Evolutionary conservation across 1,140 invertebrate genomes (phyloP).

Genomic region (Neodiprion virginianus): DNA sequence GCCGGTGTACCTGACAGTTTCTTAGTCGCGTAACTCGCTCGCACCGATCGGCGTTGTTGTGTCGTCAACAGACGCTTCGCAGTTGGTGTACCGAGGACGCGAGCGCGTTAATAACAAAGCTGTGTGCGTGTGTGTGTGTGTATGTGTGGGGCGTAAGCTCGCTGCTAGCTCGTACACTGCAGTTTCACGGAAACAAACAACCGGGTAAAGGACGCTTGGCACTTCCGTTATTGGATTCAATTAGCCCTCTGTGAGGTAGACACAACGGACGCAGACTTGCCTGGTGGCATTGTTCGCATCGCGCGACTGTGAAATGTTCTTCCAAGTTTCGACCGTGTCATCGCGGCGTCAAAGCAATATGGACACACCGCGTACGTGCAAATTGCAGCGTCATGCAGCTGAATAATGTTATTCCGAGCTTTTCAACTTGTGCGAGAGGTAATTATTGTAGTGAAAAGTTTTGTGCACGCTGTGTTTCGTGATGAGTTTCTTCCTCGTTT

Average conservation of each 20-base stretch:
- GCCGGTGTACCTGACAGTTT: neutral
- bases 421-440: too few species aligned
- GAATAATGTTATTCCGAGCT: too few species aligned
- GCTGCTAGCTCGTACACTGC: neutral
- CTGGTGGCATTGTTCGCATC: neutral
- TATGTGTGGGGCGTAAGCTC: too few species aligned
- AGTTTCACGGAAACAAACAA: neutral
- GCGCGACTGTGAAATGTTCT: neutral
- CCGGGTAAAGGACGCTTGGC: neutral
- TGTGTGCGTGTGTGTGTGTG: too few species aligned
- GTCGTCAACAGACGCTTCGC: neutral
- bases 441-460: too few species aligned
- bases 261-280: neutral
- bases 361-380: too few species aligned
- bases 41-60: neutral
- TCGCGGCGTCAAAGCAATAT: too few species aligned
- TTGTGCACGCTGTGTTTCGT: neutral
- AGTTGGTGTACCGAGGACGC: too few species aligned
- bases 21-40: neutral
- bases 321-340: neutral
- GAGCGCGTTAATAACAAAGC: too few species aligned
- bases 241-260: neutral
- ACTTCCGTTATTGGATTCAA: neutral
- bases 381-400: too few species aligned
- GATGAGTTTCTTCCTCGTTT: neutral